phyloP scores from a whole-genome alignment of 1,140 invertebrate genomes.

The Lasioglossum baleicum region DNA sequence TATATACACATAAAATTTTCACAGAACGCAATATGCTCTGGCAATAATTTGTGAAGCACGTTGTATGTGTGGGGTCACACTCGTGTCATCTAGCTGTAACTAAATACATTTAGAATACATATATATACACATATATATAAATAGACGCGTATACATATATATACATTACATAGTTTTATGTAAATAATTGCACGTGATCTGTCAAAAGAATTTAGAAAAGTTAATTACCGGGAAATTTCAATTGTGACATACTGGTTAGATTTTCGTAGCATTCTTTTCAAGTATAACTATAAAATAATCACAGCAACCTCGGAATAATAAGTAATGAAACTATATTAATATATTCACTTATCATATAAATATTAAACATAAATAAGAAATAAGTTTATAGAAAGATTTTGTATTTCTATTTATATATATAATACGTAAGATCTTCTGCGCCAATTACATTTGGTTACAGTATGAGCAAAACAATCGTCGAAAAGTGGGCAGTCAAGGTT shows the following conservation, averaged over 20 bases:
- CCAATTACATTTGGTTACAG: conserved; percentile 30
- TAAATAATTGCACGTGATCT: neutral
- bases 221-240: neutral
- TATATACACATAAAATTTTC: too few relatives aligned
- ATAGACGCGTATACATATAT: too few relatives aligned
- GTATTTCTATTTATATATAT: conserved; percentile 35
- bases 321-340: neutral
- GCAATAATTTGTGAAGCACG: too few relatives aligned
- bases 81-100: too few relatives aligned
- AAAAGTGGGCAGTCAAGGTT: conserved; percentile 29
- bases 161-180: too few relatives aligned
- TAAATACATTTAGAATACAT: too few relatives aligned
- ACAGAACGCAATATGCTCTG: too few relatives aligned
- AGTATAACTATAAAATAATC: neutral
- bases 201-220: neutral
- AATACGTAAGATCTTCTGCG: neutral
- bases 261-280: neutral
- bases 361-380: neutral
- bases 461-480: conserved; percentile 16
- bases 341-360: neutral
- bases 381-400: neutral
- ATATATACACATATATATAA: too few relatives aligned
- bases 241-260: too few relatives aligned
- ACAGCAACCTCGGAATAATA: neutral
- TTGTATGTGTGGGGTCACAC: too few relatives aligned